These are phyloP conservation scores for Brevimyrus niger DNA, from an alignment of 2,113 vertebrate species.

Conservation along the genomic window DNA sequence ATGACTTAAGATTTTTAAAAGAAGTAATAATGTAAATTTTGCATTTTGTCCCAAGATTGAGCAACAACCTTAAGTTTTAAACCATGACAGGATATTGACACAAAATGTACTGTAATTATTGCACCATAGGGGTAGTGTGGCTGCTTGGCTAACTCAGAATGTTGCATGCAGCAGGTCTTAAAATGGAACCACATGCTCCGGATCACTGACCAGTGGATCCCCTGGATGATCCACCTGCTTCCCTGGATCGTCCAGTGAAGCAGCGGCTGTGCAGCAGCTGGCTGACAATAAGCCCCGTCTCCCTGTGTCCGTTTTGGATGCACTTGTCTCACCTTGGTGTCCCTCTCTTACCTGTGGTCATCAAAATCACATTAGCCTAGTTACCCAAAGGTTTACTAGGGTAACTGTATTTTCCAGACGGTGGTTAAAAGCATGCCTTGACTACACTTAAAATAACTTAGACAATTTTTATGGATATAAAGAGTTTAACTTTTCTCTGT, in stretches of 20 bases:
- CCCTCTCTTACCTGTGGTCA: conserved; percentile 24
- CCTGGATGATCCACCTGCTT: conserved; percentile 9
- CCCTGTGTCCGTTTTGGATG: conserved; percentile 13
- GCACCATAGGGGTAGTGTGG: neutral
- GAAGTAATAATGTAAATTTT: neutral
- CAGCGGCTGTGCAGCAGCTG: conserved; percentile 23
- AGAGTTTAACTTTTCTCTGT: neutral
- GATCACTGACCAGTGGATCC: conserved; percentile 24
- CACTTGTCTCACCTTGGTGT: neutral
- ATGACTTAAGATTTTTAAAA: neutral
- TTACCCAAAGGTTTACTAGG: neutral
- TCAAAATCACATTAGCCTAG: neutral
- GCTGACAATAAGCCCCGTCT: neutral
- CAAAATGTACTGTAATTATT: neutral
- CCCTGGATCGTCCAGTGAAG: conserved; percentile 27
- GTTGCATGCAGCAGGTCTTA: neutral
- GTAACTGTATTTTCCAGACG: neutral
- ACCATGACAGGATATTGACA: neutral
- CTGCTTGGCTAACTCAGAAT: neutral
- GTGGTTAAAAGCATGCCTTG: neutral
- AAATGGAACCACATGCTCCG: neutral
- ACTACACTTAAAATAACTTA: neutral
- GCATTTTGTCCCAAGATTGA: neutral
- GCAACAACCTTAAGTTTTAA: neutral
- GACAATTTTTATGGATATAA: no score